Percentiles rank a stretch among this genome's conserved stretches.
phyloP scores from a whole-genome alignment of 1,140 invertebrate genomes.

The Pogonognathellus flavescens region DNA sequence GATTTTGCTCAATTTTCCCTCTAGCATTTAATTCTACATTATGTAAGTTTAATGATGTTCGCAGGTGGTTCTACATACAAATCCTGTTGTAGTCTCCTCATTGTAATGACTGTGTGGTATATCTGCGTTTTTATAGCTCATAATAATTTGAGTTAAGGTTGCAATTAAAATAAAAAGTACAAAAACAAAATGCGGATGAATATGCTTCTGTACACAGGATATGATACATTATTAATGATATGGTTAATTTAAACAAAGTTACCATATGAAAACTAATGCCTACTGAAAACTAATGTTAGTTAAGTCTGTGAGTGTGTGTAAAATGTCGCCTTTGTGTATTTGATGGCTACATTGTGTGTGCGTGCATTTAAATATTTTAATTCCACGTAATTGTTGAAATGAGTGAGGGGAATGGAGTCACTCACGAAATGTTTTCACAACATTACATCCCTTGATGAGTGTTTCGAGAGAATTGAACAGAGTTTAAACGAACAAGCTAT shows the following conservation, averaged over 20 bases:
- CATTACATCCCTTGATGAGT: background rate
- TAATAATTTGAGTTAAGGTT: background rate
- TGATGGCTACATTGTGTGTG: background rate
- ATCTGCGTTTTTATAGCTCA: background rate
- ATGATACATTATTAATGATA: background rate
- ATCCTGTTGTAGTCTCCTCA: background rate
- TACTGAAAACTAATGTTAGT: background rate
- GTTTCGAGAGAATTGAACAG: background rate
- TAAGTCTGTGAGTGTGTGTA: background rate
- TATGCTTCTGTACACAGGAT: background rate
- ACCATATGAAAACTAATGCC: background rate
- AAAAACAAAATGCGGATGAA: background rate
- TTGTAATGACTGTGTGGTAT: background rate
- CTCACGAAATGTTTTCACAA: background rate
- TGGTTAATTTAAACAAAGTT: background rate
- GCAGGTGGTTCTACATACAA: constrained; percentile 18
- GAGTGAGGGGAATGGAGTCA: constrained; percentile 10
- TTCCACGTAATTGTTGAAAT: constrained; percentile 4
- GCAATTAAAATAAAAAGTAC: background rate
- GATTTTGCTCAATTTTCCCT: constrained; percentile 25
- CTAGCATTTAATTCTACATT: constrained; percentile 30
- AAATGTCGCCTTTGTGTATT: background rate
- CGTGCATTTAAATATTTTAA: constrained; percentile 40
- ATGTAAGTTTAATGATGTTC: constrained; percentile 38
- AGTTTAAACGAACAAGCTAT: background rate